These are phyloP conservation scores for Alfaro cultratus DNA, from an alignment of 2,797 vertebrate species.

Conservation along the genomic window DNA sequence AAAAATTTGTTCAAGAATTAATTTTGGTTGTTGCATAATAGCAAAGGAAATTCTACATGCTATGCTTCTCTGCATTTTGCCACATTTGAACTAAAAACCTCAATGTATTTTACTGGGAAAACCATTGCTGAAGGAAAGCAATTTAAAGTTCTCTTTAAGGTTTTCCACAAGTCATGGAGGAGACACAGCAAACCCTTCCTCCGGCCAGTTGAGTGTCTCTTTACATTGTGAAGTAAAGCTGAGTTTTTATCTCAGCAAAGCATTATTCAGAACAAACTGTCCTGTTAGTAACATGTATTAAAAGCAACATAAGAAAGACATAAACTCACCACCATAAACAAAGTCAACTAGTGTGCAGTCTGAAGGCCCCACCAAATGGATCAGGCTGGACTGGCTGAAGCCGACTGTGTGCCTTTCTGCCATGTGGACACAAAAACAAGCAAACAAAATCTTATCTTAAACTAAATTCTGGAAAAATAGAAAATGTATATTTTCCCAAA, in stretches of 20 bases:
- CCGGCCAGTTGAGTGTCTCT: neutral
- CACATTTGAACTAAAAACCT: no score
- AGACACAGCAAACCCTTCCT: neutral
- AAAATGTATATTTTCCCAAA: neutral
- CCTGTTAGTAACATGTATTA: neutral
- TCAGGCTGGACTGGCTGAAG: constrained; percentile 95
- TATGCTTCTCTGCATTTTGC: no score
- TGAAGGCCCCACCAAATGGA: constrained; percentile 92
- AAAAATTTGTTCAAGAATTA: constrained; percentile 1
- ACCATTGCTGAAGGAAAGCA: neutral
- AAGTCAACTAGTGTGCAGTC: constrained; percentile 93
- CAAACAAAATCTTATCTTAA: neutral
- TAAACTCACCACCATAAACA: constrained; percentile 90
- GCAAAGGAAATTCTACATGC: no score
- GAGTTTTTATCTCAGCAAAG: neutral
- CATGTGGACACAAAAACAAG: constrained; percentile 35
- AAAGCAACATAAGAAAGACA: neutral
- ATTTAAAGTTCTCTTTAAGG: neutral
- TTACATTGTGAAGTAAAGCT: neutral
- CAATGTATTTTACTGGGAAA: neutral
- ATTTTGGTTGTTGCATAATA: neutral
- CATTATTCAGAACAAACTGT: neutral
- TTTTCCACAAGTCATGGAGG: neutral
- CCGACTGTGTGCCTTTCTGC: constrained; percentile 88
- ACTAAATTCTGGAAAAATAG: neutral